Conservation (phyloP, 2,113 vertebrate genomes). For the Corapipo altera region DNA sequence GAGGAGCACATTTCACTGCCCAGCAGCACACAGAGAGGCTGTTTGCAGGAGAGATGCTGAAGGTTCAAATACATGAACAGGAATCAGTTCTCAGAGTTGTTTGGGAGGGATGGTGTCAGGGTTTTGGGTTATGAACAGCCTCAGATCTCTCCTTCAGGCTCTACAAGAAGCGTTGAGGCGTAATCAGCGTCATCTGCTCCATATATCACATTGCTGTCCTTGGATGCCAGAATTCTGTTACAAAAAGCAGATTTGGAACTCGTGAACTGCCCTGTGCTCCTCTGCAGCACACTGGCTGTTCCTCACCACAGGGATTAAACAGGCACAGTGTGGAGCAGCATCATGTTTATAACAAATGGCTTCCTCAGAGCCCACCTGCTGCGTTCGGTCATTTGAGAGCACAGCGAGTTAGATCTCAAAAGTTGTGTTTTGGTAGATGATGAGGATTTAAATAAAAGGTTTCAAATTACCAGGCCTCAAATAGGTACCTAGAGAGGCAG, state of each 20-base stretch:
- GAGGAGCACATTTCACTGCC: background rate
- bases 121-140: background rate
- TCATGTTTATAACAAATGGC: constrained; percentile 24
- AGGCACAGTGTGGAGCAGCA: constrained; percentile 5
- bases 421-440: constrained; percentile 41
- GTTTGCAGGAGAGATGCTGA: background rate
- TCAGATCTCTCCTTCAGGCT: background rate
- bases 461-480: constrained; percentile 48
- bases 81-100: background rate
- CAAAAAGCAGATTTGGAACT: background rate
- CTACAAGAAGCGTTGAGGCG: background rate
- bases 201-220: constrained; percentile 1
- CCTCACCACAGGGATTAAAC: constrained; percentile 1
- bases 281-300: background rate
- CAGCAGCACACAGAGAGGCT: background rate
- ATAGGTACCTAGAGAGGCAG: constrained; percentile 41
- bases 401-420: background rate
- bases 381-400: constrained; percentile 33
- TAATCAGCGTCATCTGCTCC: background rate
- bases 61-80: background rate
- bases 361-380: constrained; percentile 57
- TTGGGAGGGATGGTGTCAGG: background rate
- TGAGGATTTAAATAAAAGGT: constrained; percentile 46
- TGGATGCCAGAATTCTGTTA: background rate
- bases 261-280: background rate